These are phyloP conservation scores for Knipowitschia caucasica DNA, from an alignment of 2,797 vertebrate genomes.

Conservation along the genomic window DNA sequence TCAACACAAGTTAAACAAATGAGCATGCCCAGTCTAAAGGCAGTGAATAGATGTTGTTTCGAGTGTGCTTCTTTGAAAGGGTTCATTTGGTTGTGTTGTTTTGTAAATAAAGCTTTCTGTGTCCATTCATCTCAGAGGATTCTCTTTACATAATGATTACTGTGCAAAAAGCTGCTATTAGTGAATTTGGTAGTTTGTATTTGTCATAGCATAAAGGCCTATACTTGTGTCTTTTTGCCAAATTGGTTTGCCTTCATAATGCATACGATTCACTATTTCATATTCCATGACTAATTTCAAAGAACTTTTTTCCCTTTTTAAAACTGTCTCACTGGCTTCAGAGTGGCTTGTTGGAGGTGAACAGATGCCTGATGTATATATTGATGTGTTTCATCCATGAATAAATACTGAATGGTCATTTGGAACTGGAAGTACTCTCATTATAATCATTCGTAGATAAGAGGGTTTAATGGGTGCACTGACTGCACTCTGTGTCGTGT, in stretches of 20 bases:
- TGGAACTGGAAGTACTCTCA: slow-evolving; percentile 7
- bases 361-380: too few relatives aligned
- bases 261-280: not conserved
- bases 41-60: slow-evolving; percentile 6
- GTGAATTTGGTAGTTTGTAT: not conserved
- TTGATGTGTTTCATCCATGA: too few relatives aligned
- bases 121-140: not conserved
- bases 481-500: slow-evolving; percentile 13
- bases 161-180: not conserved
- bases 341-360: too few relatives aligned
- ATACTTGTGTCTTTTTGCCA: not conserved
- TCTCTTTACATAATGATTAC: not conserved
- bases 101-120: not conserved
- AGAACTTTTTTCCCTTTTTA: too few relatives aligned
- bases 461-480: slow-evolving; percentile 19
- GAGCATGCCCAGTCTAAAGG: slow-evolving; percentile 24
- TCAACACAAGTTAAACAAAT: slow-evolving; percentile 38
- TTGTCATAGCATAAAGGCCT: not conserved
- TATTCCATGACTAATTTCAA: not conserved
- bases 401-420: too few relatives aligned
- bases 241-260: not conserved
- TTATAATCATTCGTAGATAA: slow-evolving; percentile 27
- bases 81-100: slow-evolving; percentile 9
- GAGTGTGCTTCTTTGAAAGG: slow-evolving; percentile 12
- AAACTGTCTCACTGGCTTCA: too few relatives aligned